A percentile compares a stretch with the other conserved stretches of the same genome.
phyloP scores from a whole-genome alignment of 2,888 invertebrate species.

The Pollenia angustigena region DNA sequence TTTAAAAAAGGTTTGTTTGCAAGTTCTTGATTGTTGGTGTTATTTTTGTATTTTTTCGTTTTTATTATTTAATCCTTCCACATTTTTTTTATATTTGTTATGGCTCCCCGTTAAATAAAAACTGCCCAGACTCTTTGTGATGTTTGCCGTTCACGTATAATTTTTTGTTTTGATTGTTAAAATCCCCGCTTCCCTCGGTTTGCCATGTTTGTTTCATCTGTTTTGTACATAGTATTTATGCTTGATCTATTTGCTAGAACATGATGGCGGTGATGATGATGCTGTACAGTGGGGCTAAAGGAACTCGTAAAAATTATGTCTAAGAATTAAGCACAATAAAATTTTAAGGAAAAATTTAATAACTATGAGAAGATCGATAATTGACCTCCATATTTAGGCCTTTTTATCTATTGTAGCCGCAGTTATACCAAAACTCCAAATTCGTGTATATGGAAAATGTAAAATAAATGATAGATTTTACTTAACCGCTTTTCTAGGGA shows the following conservation, averaged over 20 bases:
- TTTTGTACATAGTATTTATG: slow-evolving; percentile 1
- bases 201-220: no score
- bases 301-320: no score
- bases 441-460: no score
- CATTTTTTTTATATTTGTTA: slow-evolving; percentile 26
- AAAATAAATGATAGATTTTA: no score
- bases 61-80: slow-evolving; percentile 39
- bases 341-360: no score
- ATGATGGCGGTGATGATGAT: not conserved
- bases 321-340: no score
- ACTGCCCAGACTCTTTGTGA: slow-evolving; percentile 46
- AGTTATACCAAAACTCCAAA: no score
- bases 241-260: slow-evolving; percentile 22
- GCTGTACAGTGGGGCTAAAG: not conserved
- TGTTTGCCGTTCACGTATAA: slow-evolving; percentile 47
- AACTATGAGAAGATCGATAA: no score
- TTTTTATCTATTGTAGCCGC: no score
- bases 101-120: slow-evolving; percentile 37
- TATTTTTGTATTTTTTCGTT: slow-evolving; percentile 1
- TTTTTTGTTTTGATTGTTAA: slow-evolving; percentile 24
- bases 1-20: slow-evolving; percentile 51
- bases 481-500: no score
- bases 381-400: no score
- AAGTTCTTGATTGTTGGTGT: not conserved
- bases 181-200: not conserved